phyloP scores from a whole-genome alignment of 2,888 invertebrate genomes.

The Tenthredo distinguenda region DNA sequence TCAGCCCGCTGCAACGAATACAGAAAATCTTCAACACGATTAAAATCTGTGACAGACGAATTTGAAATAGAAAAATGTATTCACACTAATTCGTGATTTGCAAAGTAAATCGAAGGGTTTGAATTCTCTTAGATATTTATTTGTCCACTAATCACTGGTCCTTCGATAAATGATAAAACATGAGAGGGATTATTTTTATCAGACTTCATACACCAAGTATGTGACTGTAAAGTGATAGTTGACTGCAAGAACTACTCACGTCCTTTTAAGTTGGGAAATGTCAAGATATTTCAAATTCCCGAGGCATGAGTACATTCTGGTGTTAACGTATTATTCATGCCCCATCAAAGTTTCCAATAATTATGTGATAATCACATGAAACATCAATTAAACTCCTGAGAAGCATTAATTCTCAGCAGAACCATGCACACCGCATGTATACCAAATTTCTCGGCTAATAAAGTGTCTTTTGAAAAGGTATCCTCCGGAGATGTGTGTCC shows the following conservation, averaged over 20 bases:
- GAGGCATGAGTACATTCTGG: not conserved
- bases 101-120: not conserved
- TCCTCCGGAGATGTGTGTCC: conserved; percentile 88
- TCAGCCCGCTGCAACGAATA: too few relatives aligned
- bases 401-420: not conserved
- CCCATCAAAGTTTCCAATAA: not conserved
- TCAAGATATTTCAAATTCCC: not conserved
- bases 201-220: not conserved
- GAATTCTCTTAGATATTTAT: not conserved
- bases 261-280: not conserved
- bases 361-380: not conserved
- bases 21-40: not conserved
- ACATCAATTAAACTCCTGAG: not conserved
- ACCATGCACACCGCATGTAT: not conserved
- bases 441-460: not conserved
- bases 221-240: not conserved
- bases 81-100: not conserved
- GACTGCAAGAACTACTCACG: not conserved
- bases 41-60: not conserved
- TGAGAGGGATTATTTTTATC: not conserved
- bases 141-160: not conserved
- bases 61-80: not conserved
- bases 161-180: not conserved
- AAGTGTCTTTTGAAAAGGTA: conserved; percentile 79
- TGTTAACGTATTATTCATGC: not conserved